Evolutionary conservation across 2,113 vertebrate species (phyloP), one percentile per base, ranked within the genome.

Genomic region (Saguinus imperator): DNA sequence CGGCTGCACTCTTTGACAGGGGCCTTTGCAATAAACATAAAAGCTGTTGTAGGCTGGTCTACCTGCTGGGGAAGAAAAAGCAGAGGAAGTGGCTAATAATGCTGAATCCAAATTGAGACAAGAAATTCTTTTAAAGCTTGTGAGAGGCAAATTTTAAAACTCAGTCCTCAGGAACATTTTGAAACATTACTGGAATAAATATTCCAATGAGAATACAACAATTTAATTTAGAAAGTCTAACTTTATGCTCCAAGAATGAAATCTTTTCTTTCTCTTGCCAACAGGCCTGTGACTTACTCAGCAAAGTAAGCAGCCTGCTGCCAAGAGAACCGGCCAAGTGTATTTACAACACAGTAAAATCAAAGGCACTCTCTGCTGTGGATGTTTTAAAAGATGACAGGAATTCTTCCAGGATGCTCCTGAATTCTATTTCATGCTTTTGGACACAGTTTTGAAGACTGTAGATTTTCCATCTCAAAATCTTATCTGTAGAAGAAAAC

Each of bases 11-110:
- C 98, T 98, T 14, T 97, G 96, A 96, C 99, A 99, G 85, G 97
- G 95, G 68, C 96, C 97, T 97, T 99, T 99, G 98, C 99, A 99
- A 76, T 98, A 99, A 90, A 99, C 99, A 32, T 99, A 99, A 97
- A 99, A 99, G 76, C 98, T 99, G 98, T 98, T 99, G 98, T 99
- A 98, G 68, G 89, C 73, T 9, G 89, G 75, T 93, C 95, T 92
- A 94, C 98, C 99, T 99, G 98, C 96, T 43, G 96, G 27, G 37
- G 82, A 6, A 72, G 80, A 87, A 73, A 58, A 20, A 96, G 57
- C n/a, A 97, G 96, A 92, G 1, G 29, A 76, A 93, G 8, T 0
- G 50, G 43, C 48, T 83, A 5, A 52, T 95, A 89, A 18, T 17
- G 35, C 4, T 16, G 45, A 92, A 32, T 70, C 68, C 58, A 95